phyloP scores from a whole-genome alignment of 2,888 invertebrate genomes.

The Aphrophora alni region DNA sequence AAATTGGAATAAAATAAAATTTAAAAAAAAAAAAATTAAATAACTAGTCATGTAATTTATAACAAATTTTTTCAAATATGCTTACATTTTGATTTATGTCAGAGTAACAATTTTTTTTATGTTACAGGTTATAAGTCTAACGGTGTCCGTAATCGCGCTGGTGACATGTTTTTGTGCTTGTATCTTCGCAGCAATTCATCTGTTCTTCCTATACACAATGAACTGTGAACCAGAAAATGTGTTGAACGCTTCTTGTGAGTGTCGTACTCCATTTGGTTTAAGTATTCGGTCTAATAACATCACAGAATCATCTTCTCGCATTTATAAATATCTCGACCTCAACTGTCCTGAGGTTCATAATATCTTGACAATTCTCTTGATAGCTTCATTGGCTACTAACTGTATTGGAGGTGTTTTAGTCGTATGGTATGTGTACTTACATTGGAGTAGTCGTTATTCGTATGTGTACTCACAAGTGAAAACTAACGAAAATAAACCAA shows the following conservation, averaged over 20 bases:
- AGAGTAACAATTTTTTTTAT: conserved; percentile 15
- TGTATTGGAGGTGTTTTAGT: conserved; percentile 56
- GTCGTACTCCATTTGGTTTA: conserved; percentile 49
- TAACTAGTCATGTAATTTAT: no score
- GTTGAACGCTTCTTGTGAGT: conserved; percentile 58
- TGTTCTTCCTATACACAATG: conserved; percentile 56
- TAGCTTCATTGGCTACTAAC: conserved; percentile 57
- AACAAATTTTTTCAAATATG: not conserved
- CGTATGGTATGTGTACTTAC: conserved; percentile 58
- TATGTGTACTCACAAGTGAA: conserved; percentile 57
- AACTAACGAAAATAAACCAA: conserved; percentile 54
- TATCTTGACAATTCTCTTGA: conserved; percentile 56
- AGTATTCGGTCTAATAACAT: conserved; percentile 36
- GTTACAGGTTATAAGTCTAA: conserved; percentile 57
- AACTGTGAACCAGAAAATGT: conserved; percentile 57
- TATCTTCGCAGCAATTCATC: conserved; percentile 57
- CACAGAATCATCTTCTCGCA: conserved; percentile 28
- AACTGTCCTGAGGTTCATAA: conserved; percentile 57
- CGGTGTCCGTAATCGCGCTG: conserved; percentile 56
- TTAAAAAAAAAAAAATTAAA: no score
- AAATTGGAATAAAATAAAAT: no score
- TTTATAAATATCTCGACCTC: conserved; percentile 58
- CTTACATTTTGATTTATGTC: not conserved
- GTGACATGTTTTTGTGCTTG: conserved; percentile 57
- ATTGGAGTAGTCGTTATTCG: conserved; percentile 58